These are phyloP conservation scores for Tortricodes alternella DNA, from an alignment of 2,888 invertebrate species.

Conservation along the genomic window DNA sequence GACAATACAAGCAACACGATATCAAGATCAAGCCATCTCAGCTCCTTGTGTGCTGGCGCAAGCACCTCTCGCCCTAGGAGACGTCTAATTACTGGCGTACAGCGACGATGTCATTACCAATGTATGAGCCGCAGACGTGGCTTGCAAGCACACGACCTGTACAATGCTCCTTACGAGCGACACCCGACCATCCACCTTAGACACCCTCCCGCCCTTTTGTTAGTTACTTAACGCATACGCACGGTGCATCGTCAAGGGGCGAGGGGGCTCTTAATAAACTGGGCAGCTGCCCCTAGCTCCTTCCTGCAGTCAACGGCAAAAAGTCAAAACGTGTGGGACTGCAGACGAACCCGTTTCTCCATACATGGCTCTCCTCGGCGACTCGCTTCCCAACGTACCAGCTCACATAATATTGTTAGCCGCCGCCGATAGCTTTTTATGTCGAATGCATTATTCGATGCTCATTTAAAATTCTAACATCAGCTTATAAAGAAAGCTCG, in stretches of 20 bases:
- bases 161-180: slow-evolving; percentile 67
- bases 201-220: slow-evolving; percentile 52
- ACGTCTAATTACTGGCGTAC: slow-evolving; percentile 64
- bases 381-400: slow-evolving; percentile 78
- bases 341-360: slow-evolving; percentile 79
- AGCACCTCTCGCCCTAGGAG: slow-evolving; percentile 40
- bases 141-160: slow-evolving; percentile 68
- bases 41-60: not conserved
- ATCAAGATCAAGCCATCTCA: slow-evolving; percentile 5
- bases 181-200: slow-evolving; percentile 53
- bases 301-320: slow-evolving; percentile 74
- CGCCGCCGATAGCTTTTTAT: slow-evolving; percentile 80
- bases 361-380: slow-evolving; percentile 76
- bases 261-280: slow-evolving; percentile 50
- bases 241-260: slow-evolving; percentile 43
- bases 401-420: slow-evolving; percentile 81
- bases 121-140: slow-evolving; percentile 70
- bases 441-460: slow-evolving; percentile 82
- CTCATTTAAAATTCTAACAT: slow-evolving; percentile 83
- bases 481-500: slow-evolving; percentile 77
- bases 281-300: slow-evolving; percentile 64
- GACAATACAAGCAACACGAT: not conserved
- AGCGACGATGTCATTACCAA: slow-evolving; percentile 71
- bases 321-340: slow-evolving; percentile 81
- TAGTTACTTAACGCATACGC: slow-evolving; percentile 35